Conservation (phyloP, 2,888 invertebrate species). For the Ennomos fuscantarius region DNA sequence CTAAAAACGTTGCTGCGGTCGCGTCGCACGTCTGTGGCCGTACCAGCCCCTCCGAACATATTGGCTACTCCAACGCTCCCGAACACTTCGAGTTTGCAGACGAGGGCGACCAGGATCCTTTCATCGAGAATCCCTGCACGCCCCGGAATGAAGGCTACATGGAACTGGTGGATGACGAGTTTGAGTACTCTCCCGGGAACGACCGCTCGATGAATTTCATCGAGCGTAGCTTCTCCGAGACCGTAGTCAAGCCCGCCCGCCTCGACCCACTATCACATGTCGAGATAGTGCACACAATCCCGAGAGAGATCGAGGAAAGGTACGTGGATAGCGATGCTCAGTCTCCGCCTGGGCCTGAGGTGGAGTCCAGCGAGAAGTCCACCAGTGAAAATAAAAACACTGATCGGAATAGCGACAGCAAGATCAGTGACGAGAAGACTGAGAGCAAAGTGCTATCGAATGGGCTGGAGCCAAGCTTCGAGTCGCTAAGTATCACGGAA, state of each 20-base stretch:
- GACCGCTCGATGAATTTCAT: slow-evolving; percentile 85
- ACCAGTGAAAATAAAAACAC: slow-evolving; percentile 42
- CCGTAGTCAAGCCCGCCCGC: slow-evolving; percentile 60
- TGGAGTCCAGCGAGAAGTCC: slow-evolving; percentile 50
- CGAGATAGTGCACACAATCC: slow-evolving; percentile 40
- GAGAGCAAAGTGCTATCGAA: slow-evolving; percentile 41
- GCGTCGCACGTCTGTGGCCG: slow-evolving; percentile 77
- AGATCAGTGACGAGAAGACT: slow-evolving; percentile 29
- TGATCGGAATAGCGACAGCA: slow-evolving; percentile 36
- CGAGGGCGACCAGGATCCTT: slow-evolving; percentile 92
- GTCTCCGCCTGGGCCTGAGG: slow-evolving; percentile 40
- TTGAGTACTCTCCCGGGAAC: slow-evolving; percentile 70
- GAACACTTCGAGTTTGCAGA: slow-evolving; percentile 95
- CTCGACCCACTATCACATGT: slow-evolving; percentile 40
- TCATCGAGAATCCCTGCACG: slow-evolving; percentile 82
- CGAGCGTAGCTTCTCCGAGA: slow-evolving; percentile 76
- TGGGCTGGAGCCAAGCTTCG: slow-evolving; percentile 50
- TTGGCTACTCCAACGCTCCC: slow-evolving; percentile 83
- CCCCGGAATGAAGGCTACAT: slow-evolving; percentile 73
- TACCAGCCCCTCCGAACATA: slow-evolving; percentile 58
- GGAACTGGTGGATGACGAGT: slow-evolving; percentile 77
- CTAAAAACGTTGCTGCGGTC: slow-evolving; percentile 70
- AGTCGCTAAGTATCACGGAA: slow-evolving; percentile 63
- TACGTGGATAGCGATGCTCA: slow-evolving; percentile 24
- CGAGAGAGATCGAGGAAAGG: slow-evolving; percentile 34